phyloP scores from a whole-genome alignment of 1,140 invertebrate species.

The Polyergus mexicanus region DNA sequence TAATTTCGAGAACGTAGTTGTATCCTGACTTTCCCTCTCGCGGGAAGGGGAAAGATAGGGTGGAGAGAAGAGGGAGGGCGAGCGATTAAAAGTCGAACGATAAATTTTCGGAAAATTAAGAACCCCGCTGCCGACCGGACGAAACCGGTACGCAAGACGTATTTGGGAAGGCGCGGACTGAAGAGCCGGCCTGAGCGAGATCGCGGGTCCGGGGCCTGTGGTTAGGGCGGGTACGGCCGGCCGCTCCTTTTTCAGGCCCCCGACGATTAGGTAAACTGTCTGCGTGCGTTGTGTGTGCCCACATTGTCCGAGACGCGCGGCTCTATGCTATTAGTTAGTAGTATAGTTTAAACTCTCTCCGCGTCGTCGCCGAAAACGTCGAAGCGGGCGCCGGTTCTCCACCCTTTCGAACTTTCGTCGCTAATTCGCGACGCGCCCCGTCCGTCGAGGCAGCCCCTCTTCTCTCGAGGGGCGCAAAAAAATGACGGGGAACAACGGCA shows the following conservation, averaged over 20 bases:
- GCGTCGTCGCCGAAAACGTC: slow-evolving; percentile 33
- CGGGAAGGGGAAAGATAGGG: neutral
- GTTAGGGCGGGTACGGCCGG: slow-evolving; percentile 84
- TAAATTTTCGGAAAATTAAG: slow-evolving; percentile 63
- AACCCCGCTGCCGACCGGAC: slow-evolving; percentile 43
- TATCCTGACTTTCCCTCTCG: slow-evolving; percentile 10
- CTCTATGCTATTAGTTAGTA: slow-evolving; percentile 86
- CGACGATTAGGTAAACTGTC: slow-evolving; percentile 86
- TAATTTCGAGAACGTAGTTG: neutral
- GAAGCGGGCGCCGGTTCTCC: slow-evolving; percentile 33
- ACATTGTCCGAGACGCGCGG: slow-evolving; percentile 83
- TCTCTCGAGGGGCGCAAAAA: slow-evolving; percentile 1
- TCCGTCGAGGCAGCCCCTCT: slow-evolving; percentile 65
- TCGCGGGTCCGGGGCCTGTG: slow-evolving; percentile 83
- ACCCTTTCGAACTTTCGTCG: slow-evolving; percentile 77
- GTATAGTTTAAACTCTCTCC: slow-evolving; percentile 79
- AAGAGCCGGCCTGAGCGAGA: slow-evolving; percentile 62
- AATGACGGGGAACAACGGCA: slow-evolving; percentile 18
- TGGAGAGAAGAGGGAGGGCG: neutral
- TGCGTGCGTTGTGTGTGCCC: slow-evolving; percentile 71
- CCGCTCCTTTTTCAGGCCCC: slow-evolving; percentile 81
- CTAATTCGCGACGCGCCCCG: slow-evolving; percentile 81
- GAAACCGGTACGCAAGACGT: slow-evolving; percentile 54
- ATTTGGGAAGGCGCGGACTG: slow-evolving; percentile 63
- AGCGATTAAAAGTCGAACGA: slow-evolving; percentile 67